Conservation (phyloP, 1,140 invertebrate species). For the Prorops nasuta region DNA sequence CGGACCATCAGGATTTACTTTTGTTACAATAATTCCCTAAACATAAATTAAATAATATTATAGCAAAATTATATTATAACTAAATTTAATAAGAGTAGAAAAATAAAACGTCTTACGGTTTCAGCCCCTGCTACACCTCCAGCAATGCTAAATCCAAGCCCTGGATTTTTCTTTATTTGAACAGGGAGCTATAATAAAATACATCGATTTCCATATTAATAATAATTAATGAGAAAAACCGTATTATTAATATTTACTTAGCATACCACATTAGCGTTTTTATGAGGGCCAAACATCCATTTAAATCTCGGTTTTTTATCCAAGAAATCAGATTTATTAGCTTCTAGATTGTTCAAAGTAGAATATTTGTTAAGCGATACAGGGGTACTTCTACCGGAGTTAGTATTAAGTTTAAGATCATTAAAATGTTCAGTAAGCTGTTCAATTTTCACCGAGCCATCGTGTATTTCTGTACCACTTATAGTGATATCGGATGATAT, state of each 20-base stretch:
- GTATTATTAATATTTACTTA: neutral
- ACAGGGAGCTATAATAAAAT: conserved; percentile 51
- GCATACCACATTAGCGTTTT: conserved; percentile 61
- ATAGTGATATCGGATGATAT: too few relatives aligned
- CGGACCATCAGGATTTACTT: conserved; percentile 57
- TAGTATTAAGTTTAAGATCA: conserved; percentile 25
- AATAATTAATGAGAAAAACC: neutral
- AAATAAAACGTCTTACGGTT: conserved; percentile 38
- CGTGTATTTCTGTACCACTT: too few relatives aligned
- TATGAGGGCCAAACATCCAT: conserved; percentile 65
- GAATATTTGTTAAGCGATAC: conserved; percentile 19
- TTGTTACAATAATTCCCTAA: conserved; percentile 62
- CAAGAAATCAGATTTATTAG: conserved; percentile 8
- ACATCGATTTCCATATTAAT: conserved; percentile 8
- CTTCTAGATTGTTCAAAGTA: conserved; percentile 12
- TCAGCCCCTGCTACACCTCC: conserved; percentile 49
- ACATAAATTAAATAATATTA: conserved; percentile 13
- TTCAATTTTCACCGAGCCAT: too few relatives aligned
- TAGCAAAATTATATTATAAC: neutral
- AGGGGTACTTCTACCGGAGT: conserved; percentile 29
- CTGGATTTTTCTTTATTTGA: conserved; percentile 52
- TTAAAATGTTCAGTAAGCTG: conserved; percentile 19
- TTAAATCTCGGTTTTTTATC: conserved; percentile 43
- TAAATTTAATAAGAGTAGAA: neutral
- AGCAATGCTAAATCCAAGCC: conserved; percentile 53